These are phyloP conservation scores for Melanchra persicariae DNA, from an alignment of 2,888 invertebrate species.

Conservation along the genomic window DNA sequence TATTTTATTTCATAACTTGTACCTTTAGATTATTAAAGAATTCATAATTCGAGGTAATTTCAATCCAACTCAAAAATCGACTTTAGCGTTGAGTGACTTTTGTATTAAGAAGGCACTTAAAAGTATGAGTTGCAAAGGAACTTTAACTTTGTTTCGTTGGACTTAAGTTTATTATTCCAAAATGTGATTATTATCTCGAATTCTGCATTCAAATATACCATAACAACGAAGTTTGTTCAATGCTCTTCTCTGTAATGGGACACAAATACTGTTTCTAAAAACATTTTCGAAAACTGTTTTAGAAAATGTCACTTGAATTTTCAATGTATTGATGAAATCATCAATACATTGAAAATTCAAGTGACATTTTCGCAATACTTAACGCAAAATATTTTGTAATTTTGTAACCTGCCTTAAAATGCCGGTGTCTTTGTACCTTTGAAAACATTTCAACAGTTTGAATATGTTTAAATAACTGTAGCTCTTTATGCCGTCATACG, in stretches of 20 bases:
- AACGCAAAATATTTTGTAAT: conserved; percentile 66
- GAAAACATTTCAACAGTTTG: conserved; percentile 19
- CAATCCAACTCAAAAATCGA: background rate
- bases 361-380: too few species aligned
- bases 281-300: conserved; percentile 37
- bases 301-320: conserved; percentile 21
- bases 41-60: conserved; percentile 7
- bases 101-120: background rate
- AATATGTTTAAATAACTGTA: conserved; percentile 31
- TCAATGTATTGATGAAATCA: conserved; percentile 30
- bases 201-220: conserved; percentile 24
- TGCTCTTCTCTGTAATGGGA: conserved; percentile 55
- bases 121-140: background rate
- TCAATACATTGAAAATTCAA: too few species aligned
- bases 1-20: conserved; percentile 65
- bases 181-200: background rate
- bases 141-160: background rate
- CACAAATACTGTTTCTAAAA: conserved; percentile 60
- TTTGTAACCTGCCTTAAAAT: conserved; percentile 49
- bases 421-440: background rate
- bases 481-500: conserved; percentile 12
- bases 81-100: background rate
- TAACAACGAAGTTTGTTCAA: conserved; percentile 67
- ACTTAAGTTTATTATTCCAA: background rate
- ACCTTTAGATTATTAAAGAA: conserved; percentile 52